Evolutionary conservation across 2,113 vertebrate species (phyloP).

Genomic region (Apteryx mantelli): DNA sequence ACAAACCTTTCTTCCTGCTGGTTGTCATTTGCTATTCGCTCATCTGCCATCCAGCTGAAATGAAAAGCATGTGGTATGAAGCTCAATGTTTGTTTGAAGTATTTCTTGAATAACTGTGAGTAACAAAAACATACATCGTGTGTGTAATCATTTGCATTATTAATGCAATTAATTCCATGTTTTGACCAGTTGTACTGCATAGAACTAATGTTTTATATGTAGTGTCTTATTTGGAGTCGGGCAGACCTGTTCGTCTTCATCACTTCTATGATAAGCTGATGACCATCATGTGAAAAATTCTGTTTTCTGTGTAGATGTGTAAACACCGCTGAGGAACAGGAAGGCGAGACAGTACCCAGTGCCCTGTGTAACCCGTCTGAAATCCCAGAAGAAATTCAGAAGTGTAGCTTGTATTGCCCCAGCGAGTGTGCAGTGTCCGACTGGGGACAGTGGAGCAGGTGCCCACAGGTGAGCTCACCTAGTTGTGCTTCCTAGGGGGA

Average conservation of each 20-base stretch:
- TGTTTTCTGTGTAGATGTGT: slow-evolving; percentile 83
- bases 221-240: background rate
- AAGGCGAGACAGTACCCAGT: slow-evolving; percentile 74
- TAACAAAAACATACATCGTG: background rate
- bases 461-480: slow-evolving; percentile 83
- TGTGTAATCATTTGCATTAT: background rate
- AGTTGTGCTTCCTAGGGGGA: background rate
- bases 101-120: background rate
- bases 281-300: background rate
- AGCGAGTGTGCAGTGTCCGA: slow-evolving; percentile 88
- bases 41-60: background rate
- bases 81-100: background rate
- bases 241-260: background rate
- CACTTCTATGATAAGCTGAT: background rate
- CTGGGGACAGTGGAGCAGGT: slow-evolving; percentile 92
- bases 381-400: slow-evolving; percentile 78
- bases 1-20: background rate
- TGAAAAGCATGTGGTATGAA: slow-evolving; percentile 15
- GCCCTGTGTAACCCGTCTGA: slow-evolving; percentile 85
- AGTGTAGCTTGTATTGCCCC: slow-evolving; percentile 88
- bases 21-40: slow-evolving; percentile 38
- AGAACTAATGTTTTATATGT: fast-evolving
- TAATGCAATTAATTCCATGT: background rate
- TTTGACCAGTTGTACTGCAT: background rate
- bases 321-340: slow-evolving; percentile 64